Base-by-base conservation (phyloP, 2,113 vertebrate species). In the Vombatus ursinus region DNA sequence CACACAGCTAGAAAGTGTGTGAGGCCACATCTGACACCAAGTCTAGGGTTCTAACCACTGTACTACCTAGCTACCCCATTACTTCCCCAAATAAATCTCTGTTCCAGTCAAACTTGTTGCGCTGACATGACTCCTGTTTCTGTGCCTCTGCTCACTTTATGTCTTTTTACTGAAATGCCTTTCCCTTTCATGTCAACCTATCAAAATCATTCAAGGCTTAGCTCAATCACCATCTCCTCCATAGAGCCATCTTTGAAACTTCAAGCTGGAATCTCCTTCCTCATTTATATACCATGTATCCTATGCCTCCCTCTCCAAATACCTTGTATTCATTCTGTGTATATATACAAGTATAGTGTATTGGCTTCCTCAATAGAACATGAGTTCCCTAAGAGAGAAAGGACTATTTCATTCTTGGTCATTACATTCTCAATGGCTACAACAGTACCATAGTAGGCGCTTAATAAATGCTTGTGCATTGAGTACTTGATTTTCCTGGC, bases 201-300 rank as follows among this genome's bases (percentile, higher is more conserved):
- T 37, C 10, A 61, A 68, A 68, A 68, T 14, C 31, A 37, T 14
- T 22, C 22, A 25, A 84, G 77, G 47, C 77, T 11, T 53, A 92
- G 26, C 31, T 31, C 47, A 47, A 50, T 94, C 23, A 84, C 23
- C 52, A 53, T 77, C n/a, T 2, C 96, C 84, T 96, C 91, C 91
- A 93, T 93, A 95, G 94, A 97, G 95, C 84, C 94, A 25, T 95
- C 92, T 47, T 28, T 51, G 90, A 28, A 47, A 1, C 37, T 0
- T 12, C 19, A 77, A n/a, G 37, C 61, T 77, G 68, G 31, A 77
- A n/a, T 84, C 25, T 61, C 51, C 37, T 91, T 77, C 31, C 37
- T 77, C 31, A 37, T 68, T 77, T 37, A 77, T 22, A n/a, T 77
- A n/a, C 37, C 16, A 68, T 68, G 12, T 37, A 68, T 31, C 89